These are phyloP conservation scores for Cyprichromis sp. DNA, from an alignment of 2,113 vertebrate genomes.

Conservation along the genomic window DNA sequence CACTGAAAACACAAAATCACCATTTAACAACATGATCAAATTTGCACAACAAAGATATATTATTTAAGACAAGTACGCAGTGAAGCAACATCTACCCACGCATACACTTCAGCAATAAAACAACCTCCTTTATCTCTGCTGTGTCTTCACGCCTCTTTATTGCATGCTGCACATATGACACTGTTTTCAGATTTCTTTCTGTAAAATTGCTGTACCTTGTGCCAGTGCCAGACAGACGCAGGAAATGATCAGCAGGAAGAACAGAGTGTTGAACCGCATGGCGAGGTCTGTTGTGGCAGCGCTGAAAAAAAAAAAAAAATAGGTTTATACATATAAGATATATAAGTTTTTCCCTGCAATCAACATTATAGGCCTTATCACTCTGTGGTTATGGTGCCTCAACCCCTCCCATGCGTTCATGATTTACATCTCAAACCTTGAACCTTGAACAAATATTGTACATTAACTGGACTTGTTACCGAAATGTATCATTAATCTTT, in stretches of 20 bases:
- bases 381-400: neutral
- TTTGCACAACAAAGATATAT: neutral
- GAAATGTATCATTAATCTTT: neutral
- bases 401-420: neutral
- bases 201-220: slow-evolving; percentile 53
- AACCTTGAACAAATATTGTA: slow-evolving; percentile 3
- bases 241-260: slow-evolving; percentile 35
- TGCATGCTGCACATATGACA: neutral
- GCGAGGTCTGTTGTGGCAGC: neutral
- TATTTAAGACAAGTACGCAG: neutral
- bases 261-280: slow-evolving; percentile 55
- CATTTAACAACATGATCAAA: neutral
- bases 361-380: neutral
- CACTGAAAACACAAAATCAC: slow-evolving; percentile 23
- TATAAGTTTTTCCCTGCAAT: neutral
- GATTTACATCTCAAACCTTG: neutral
- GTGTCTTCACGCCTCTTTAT: neutral
- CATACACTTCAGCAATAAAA: neutral
- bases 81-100: neutral
- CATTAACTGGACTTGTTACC: neutral
- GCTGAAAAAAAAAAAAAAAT: neutral
- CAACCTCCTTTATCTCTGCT: neutral
- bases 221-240: slow-evolving; percentile 39
- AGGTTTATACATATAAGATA: neutral
- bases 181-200: neutral